Percentiles rank a stretch among this genome's conserved stretches.
Evolutionary conservation across 2,113 vertebrate species (phyloP).

Genomic region (Prionailurus viverrinus): DNA sequence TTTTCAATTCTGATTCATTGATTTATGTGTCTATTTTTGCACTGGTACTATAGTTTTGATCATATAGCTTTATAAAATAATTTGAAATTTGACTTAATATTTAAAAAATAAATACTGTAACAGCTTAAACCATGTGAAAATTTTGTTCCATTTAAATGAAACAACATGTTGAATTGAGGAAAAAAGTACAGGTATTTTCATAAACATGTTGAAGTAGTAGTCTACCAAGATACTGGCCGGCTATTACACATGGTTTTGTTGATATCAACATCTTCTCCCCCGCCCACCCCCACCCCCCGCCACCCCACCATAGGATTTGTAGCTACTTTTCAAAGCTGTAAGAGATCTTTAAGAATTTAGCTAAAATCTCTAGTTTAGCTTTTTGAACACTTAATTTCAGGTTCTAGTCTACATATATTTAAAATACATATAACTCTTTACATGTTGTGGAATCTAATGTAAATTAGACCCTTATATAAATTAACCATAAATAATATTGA

Average conservation of each 20-base stretch:
- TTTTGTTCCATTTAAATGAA: neutral
- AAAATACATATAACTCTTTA: neutral
- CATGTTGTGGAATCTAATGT: neutral
- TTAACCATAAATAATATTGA: neutral
- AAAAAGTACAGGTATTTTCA: neutral
- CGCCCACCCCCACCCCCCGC: rapidly evolving
- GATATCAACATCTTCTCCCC: neutral
- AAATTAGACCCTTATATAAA: neutral
- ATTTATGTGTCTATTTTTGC: neutral
- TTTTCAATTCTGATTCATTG: neutral
- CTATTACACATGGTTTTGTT: neutral
- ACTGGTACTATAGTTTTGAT: neutral
- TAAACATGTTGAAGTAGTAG: neutral
- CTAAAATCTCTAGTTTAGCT: neutral
- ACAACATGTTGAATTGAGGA: neutral
- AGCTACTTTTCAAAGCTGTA: neutral
- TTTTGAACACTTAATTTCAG: neutral
- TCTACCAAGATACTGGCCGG: neutral
- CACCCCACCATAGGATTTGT: neutral
- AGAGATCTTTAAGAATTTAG: neutral
- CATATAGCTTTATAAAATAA: neutral
- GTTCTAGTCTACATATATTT: neutral
- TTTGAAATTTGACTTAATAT: neutral
- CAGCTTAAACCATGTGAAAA: neutral
- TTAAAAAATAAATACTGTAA: neutral